Evolutionary conservation across 2,113 vertebrate species (phyloP).

Genomic region (Protobothrops flavoviridis): DNA sequence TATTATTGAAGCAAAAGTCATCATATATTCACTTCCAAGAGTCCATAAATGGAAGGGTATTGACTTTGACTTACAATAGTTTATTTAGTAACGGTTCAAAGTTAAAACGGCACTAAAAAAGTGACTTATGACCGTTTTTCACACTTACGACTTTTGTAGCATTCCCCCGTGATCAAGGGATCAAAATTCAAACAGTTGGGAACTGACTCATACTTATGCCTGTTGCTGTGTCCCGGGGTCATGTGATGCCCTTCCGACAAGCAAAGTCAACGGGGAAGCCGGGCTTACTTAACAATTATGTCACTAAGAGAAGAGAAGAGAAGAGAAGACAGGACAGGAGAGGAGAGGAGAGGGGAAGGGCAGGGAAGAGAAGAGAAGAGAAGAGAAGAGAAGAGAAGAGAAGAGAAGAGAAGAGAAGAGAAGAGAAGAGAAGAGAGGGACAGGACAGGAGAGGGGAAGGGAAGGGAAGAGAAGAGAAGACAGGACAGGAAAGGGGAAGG

Average conservation of each 20-base stretch:
- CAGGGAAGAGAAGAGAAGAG: not conserved
- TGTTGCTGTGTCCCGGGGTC: not conserved
- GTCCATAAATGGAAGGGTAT: not conserved
- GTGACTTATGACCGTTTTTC: not conserved
- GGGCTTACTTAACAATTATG: not conserved
- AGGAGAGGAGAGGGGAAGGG: not conserved
- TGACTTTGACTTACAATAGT: not conserved
- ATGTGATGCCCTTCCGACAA: not conserved
- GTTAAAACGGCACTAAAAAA: not conserved
- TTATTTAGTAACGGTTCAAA: not conserved
- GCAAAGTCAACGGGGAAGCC: not conserved
- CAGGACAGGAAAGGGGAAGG: not conserved
- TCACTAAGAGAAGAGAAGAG: not conserved
- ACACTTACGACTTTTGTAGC: not conserved
- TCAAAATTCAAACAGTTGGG: not conserved
- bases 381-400: too few species aligned
- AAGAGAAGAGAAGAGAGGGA: not conserved
- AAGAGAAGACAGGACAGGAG: too few species aligned
- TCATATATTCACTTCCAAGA: not conserved
- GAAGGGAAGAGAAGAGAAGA: not conserved
- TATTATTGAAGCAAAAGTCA: not conserved
- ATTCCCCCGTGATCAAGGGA: not conserved
- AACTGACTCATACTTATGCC: not conserved
- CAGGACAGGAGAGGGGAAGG: not conserved
- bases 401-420: not conserved